phyloP scores from a whole-genome alignment of 2,797 vertebrate species.

The Enteromius radiatus region DNA sequence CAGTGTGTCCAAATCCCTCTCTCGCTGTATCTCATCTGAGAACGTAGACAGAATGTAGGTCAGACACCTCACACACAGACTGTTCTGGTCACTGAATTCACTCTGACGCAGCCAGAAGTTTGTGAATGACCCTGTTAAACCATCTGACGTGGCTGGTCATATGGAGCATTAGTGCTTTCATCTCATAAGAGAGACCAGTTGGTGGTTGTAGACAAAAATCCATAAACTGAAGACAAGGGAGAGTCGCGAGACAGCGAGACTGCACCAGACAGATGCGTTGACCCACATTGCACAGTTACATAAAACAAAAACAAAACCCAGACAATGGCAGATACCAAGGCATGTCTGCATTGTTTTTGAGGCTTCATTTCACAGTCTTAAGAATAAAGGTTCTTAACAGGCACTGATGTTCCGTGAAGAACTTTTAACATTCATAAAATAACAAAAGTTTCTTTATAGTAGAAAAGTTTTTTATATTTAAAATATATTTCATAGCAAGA shows the following conservation, averaged over 20 bases:
- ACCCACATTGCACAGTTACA: conserved; percentile 33
- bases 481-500: background rate
- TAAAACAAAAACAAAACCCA: conserved; percentile 15
- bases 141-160: background rate
- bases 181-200: background rate
- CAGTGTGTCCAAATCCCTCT: conserved; percentile 53
- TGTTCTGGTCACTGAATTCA: conserved; percentile 35
- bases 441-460: background rate
- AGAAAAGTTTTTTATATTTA: background rate
- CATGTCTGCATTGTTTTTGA: background rate
- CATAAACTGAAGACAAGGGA: background rate
- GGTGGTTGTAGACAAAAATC: background rate
- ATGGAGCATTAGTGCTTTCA: background rate
- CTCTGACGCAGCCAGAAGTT: conserved; percentile 28
- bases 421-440: background rate
- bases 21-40: conserved; percentile 45
- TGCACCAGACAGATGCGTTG: conserved; percentile 32
- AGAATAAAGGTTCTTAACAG: background rate
- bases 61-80: conserved; percentile 49
- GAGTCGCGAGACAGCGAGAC: background rate
- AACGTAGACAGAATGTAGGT: conserved; percentile 59
- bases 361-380: background rate
- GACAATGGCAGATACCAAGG: conserved; percentile 12
- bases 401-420: background rate
- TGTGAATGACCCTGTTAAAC: conserved; percentile 44